Conservation (phyloP, 2,797 vertebrate species). For the Pseudochaenichthys georgianus region DNA sequence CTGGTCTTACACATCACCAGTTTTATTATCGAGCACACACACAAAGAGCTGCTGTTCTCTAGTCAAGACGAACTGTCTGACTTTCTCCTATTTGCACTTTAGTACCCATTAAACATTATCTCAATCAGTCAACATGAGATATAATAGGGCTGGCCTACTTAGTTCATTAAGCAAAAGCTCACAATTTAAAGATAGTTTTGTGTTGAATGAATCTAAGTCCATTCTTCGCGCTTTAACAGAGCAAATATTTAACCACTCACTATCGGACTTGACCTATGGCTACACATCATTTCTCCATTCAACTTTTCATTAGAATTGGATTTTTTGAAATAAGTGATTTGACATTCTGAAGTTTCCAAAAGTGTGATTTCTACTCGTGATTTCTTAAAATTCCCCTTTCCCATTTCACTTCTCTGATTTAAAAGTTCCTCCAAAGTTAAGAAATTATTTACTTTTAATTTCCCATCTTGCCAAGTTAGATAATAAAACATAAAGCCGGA, state of each 20-base stretch:
- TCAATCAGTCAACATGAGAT: neutral
- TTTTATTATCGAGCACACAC: constrained; percentile 12
- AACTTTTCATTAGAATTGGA: no score
- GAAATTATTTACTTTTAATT: neutral
- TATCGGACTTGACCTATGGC: neutral
- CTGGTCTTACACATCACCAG: constrained; percentile 3
- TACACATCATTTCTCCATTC: neutral
- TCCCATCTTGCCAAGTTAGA: neutral
- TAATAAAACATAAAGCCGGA: neutral
- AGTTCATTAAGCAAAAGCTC: neutral
- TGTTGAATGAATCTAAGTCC: neutral
- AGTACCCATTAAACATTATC: constrained; percentile 6
- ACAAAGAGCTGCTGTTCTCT: constrained; percentile 27
- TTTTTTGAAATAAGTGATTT: neutral
- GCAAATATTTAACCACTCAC: neutral
- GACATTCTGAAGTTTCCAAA: neutral
- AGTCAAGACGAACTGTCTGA: constrained; percentile 15
- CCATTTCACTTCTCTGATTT: neutral
- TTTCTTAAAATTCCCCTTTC: neutral
- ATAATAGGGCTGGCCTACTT: no score
- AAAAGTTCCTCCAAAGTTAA: no score
- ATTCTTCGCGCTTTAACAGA: constrained; percentile 14
- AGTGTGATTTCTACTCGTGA: neutral
- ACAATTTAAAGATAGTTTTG: neutral
- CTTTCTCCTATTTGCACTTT: constrained; percentile 19